A percentile compares a stretch with the other conserved stretches of the same genome.
These are phyloP conservation scores for Brachypteracias leptosomus DNA, from an alignment of 2,113 vertebrate genomes.

Conservation along the genomic window DNA sequence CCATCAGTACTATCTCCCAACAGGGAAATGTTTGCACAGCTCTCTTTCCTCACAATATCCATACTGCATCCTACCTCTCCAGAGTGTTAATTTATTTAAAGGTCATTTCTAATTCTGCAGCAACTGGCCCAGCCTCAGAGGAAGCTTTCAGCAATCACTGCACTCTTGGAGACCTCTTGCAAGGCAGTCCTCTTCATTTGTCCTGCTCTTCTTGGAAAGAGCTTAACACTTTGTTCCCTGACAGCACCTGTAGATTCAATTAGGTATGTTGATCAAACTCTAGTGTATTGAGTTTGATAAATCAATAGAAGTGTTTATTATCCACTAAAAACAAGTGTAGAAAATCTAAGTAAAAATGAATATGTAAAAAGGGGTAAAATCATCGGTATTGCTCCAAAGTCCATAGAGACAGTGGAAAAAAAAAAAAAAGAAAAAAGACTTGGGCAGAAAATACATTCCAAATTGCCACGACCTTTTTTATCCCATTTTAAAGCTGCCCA, in stretches of 20 bases:
- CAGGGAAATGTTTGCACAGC: background rate
- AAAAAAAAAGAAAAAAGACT: background rate
- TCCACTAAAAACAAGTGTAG: background rate
- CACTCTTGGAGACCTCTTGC: background rate
- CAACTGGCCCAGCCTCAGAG: background rate
- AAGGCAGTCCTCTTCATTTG: background rate
- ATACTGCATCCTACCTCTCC: background rate
- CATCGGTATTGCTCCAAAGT: background rate
- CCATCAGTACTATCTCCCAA: background rate
- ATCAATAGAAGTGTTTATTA: background rate
- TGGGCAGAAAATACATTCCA: background rate
- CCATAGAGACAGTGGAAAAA: fast-evolving
- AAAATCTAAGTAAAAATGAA: background rate
- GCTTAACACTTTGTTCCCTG: background rate
- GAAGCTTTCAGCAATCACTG: background rate
- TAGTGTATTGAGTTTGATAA: background rate
- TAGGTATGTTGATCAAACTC: background rate
- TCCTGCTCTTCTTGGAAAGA: background rate
- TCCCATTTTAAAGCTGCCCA: background rate
- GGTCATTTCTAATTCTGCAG: background rate
- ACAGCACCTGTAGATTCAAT: background rate
- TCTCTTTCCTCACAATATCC: background rate
- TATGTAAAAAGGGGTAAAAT: background rate
- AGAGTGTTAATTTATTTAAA: background rate
- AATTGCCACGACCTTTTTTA: background rate